A percentile compares a stretch with the other conserved stretches of the same genome.
phyloP scores from a whole-genome alignment of 2,888 invertebrate genomes.

The Mesorhabditis belari region DNA sequence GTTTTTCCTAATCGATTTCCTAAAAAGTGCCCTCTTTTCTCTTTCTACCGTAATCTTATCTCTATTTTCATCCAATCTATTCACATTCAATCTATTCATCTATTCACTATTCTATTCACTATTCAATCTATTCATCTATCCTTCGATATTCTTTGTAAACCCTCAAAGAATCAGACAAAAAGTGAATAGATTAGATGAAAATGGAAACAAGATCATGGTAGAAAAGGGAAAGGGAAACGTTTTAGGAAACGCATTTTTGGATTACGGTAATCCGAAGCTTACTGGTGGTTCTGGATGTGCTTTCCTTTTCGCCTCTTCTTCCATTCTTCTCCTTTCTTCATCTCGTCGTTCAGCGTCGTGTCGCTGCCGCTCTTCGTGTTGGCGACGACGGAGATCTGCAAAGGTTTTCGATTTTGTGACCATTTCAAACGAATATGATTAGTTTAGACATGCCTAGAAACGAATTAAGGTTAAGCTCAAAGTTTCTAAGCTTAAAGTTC shows the following conservation, averaged over 20 bases:
- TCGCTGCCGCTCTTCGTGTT: constrained; percentile 3
- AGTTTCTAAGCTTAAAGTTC: background rate
- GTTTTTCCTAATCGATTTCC: too few relatives aligned
- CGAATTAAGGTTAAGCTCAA: background rate
- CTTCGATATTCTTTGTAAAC: too few relatives aligned
- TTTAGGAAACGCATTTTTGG: constrained; percentile 1
- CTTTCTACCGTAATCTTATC: too few relatives aligned
- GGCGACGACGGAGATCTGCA: background rate
- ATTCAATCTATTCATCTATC: constrained; percentile 3
- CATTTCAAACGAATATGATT: background rate
- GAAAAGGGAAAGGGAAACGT: too few relatives aligned
- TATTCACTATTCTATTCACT: too few relatives aligned
- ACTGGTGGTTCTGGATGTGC: background rate
- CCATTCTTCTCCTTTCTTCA: constrained; percentile 7
- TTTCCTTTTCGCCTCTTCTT: constrained; percentile 10
- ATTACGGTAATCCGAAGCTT: background rate
- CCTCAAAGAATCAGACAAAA: too few relatives aligned
- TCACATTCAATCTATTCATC: too few relatives aligned
- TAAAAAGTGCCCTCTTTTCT: too few relatives aligned
- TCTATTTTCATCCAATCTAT: too few relatives aligned
- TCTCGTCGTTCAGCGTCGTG: constrained; percentile 1
- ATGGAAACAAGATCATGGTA: too few relatives aligned
- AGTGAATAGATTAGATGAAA: too few relatives aligned
- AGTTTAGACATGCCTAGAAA: background rate
- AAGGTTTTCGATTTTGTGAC: background rate